Base-by-base conservation (phyloP, 1,140 invertebrate species). In the Agrypnia vestita region DNA sequence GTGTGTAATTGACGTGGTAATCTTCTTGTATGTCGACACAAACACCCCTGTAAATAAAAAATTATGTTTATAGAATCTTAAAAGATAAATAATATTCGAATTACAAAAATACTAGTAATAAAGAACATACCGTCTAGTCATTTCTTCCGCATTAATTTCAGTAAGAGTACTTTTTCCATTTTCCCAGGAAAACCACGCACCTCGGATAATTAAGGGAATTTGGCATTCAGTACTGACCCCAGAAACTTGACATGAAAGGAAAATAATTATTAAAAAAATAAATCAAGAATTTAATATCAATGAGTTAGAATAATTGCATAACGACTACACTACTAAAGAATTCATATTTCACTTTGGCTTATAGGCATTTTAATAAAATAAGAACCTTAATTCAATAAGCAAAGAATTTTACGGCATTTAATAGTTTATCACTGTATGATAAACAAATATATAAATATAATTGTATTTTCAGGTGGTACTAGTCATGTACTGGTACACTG, bases 181-280 rank as follows among this genome's bases (percentile, higher is more conserved):
- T 91, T 98, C 97, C 92, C 96, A 95, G 10, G 95, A 97, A 89
- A 96, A 97, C 96, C 96, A 97, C 47, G 94, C 92, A 74, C 96
- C 96, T 85, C 95, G 91, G 43, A 97, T 87, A 67, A 96, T 92
- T 78, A 92, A 84, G 21, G 96, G 95, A 85, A 97, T 95, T 35
- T 88, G 89, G 84, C 92, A 93, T 67, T 90, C 89, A 0, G 86
- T 84, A 12, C 84, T 85, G 49, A 85, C 84, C 25, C 80, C 80
- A 15, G 81, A 75, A 51, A 86, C 88, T 89, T 82, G 72, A 88
- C 88, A 35, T 84, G 74, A 76, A 84, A 69, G 25, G 11, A 71
- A 9, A 47, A 69, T 17, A 69, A 44, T 21, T 35, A 35, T 35
- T 35, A 35, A 35, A 35, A 35, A 35, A 35, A 35, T 35, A 3